These are phyloP conservation scores for Apodemus sylvaticus DNA, from an alignment of 2,113 vertebrate species.

Conservation along the genomic window DNA sequence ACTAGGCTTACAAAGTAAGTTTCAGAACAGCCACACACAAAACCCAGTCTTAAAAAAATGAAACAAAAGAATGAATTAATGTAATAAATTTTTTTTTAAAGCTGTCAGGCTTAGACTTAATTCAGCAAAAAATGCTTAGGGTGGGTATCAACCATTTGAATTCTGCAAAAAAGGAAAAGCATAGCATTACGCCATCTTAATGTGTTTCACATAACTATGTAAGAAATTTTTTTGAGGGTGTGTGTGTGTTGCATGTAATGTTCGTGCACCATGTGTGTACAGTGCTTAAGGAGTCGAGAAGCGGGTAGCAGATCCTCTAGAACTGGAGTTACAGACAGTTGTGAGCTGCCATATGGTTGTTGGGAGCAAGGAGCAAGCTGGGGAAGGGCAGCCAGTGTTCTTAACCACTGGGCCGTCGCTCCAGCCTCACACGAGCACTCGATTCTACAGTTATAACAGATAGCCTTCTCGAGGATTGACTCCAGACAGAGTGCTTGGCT, in stretches of 20 bases:
- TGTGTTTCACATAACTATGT: not conserved
- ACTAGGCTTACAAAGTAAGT: not conserved
- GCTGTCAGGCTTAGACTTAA: not conserved
- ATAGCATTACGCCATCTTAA: not conserved
- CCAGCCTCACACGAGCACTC: not conserved
- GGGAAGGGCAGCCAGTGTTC: not conserved
- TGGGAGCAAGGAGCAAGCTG: not conserved
- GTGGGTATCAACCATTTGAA: not conserved
- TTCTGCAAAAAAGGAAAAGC: not conserved
- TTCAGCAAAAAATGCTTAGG: not conserved
- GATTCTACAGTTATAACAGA: not conserved
- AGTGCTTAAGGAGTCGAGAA: not conserved
- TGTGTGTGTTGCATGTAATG: not conserved
- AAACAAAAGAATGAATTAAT: not conserved
- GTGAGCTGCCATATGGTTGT: not conserved
- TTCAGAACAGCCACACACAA: not conserved
- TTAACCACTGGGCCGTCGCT: not conserved
- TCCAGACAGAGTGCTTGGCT: not conserved
- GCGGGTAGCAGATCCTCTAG: not conserved
- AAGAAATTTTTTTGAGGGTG: not conserved
- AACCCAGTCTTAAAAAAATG: not conserved
- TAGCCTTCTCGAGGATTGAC: not conserved
- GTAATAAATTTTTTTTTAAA: not conserved
- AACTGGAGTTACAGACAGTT: not conserved
- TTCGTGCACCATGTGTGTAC: not conserved